Percentiles rank a stretch among this genome's conserved stretches.
Conservation (phyloP, 2,888 invertebrate species). For the Napeogenes sylphis region DNA sequence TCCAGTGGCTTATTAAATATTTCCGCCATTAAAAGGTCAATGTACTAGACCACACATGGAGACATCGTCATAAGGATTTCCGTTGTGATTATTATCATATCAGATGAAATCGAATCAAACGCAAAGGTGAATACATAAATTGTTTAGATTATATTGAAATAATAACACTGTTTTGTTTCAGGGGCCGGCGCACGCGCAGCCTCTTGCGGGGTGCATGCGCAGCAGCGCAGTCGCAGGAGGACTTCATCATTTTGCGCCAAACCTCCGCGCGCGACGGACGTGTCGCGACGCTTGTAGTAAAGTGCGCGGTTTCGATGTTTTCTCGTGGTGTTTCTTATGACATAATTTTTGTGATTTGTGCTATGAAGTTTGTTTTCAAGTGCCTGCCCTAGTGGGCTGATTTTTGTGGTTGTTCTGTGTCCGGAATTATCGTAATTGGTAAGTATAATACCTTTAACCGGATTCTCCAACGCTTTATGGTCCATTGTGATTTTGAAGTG, state of each 20-base stretch:
- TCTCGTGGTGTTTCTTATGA: constrained; percentile 49
- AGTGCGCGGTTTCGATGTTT: constrained; percentile 48
- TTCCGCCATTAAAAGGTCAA: constrained; percentile 12
- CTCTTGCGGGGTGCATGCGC: constrained; percentile 25
- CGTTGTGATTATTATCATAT: constrained; percentile 27
- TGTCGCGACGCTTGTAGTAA: constrained; percentile 66
- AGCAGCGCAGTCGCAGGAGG: constrained; percentile 9
- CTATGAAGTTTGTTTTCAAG: constrained; percentile 60
- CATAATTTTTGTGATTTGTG: constrained; percentile 56
- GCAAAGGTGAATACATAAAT: constrained; percentile 1
- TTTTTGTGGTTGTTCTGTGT: constrained; percentile 38
- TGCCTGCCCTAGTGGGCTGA: constrained; percentile 63
- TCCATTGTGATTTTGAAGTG: constrained; percentile 47
- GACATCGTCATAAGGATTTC: constrained; percentile 32
- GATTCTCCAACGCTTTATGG: constrained; percentile 40
- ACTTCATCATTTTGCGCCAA: constrained; percentile 61
- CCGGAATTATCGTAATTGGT: constrained; percentile 48
- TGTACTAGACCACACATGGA: constrained; percentile 32
- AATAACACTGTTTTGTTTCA: constrained; percentile 12
- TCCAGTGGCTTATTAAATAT: constrained; percentile 11
- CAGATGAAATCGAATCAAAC: constrained; percentile 14
- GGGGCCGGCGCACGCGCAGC: constrained; percentile 36
- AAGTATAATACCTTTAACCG: constrained; percentile 35
- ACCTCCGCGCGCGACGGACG: constrained; percentile 67
- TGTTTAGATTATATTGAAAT: constrained; percentile 1